Evolutionary conservation across 2,888 invertebrate species (phyloP), one percentile per base, ranked within the genome.

Genomic region (Dryomyza anilis): DNA sequence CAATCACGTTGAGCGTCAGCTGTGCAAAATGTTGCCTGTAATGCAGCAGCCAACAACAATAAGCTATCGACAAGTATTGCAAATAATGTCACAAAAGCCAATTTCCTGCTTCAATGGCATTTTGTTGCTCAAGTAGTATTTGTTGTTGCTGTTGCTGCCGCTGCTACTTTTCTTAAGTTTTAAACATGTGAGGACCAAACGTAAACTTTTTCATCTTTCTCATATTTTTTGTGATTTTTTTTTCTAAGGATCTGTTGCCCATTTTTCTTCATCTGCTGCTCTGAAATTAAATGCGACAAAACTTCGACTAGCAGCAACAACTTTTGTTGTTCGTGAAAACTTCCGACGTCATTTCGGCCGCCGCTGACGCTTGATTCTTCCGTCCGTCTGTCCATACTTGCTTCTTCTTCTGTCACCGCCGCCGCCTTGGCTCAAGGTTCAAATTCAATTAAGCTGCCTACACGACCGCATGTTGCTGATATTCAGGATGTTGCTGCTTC

Each of bases 391-490:
- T 12, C n/a, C n/a, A 16, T 6, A 33, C 36, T n/a, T n/a, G 55
- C 21, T 21, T 21, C n/a, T 25, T 21, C 14, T 14, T 23, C 25
- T 25, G 23, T 12, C 10, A 25, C 25, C 50, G 25, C n/a, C 3
- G 50, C n/a, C n/a, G 21, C 25, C 23, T 43, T 43, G 27, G 43
- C 19, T 21, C 19, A 25, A 52, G 53, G 43, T 52, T 61, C 52
- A 43, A 61, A 61, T 61, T 61, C 61, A 61, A 61, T 61, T 61
- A 61, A 36, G 61, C 53, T 43, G 61, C 61, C 61, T 61, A 53
- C 27, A 53, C n/a, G n/a, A n/a, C 27, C 53, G 53, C 61, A 61
- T 61, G 61, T 61, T 61, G 53, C 61, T n/a, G n/a, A n/a, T n/a
- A n/a, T n/a, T n/a, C n/a, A n/a, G n/a, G n/a, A n/a, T n/a, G n/a